Evolutionary conservation across 2,113 vertebrate genomes (phyloP).

Genomic region (Platanista minor): DNA sequence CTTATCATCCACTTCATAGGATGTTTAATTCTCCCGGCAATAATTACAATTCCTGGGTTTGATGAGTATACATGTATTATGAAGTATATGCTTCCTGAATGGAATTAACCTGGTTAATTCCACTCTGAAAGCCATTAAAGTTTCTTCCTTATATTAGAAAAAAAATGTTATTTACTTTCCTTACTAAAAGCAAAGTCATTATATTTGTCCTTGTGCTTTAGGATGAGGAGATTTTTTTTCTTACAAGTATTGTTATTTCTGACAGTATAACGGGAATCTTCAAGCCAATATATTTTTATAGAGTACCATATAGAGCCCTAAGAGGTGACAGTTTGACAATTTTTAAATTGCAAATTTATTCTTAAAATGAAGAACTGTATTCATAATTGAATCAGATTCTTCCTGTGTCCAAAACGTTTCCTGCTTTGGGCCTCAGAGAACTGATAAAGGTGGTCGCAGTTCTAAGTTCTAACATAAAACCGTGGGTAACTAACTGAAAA

Average conservation of each 20-base stretch:
- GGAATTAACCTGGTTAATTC: conserved; percentile 7
- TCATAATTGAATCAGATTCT: conserved; percentile 5
- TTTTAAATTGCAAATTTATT: conserved; percentile 20
- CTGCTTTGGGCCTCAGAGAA: not conserved
- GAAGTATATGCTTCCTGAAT: conserved; percentile 27
- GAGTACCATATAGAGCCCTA: not conserved
- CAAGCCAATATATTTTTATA: conserved; percentile 6
- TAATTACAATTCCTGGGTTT: conserved; percentile 7
- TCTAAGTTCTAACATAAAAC: not conserved
- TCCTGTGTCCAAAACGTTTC: not conserved
- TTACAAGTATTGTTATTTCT: conserved; percentile 24
- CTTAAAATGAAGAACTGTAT: not conserved
- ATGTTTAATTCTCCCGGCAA: conserved; percentile 37
- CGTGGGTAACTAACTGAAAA: not conserved
- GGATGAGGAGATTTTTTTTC: not conserved
- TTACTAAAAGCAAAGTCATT: not conserved
- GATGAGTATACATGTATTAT: not conserved
- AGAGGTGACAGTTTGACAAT: not conserved
- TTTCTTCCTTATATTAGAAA: not conserved
- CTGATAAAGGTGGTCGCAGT: not conserved
- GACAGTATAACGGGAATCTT: not conserved
- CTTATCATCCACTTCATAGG: not conserved
- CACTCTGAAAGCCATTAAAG: not conserved
- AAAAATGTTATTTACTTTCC: not conserved
- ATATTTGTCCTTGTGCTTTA: not conserved